Conservation (phyloP, 1,140 invertebrate species). For the Panulirus ornatus region DNA sequence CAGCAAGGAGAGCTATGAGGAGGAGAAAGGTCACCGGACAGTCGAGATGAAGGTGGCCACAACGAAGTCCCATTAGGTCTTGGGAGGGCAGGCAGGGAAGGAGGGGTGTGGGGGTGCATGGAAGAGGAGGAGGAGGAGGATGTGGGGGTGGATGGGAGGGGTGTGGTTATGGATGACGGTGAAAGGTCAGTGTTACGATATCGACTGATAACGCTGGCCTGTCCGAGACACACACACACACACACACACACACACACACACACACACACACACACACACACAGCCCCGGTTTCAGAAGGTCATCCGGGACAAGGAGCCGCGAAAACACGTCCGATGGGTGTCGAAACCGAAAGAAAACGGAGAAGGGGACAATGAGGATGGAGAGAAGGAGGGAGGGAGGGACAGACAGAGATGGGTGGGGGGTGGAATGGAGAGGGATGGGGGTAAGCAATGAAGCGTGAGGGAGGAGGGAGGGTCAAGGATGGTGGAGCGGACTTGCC, state of each 20-base stretch:
- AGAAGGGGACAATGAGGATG: not conserved
- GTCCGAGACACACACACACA: too few species aligned
- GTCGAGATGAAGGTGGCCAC: not conserved
- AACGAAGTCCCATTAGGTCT: not conserved
- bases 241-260: too few species aligned
- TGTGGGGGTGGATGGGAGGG: not conserved
- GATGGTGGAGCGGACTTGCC: not conserved
- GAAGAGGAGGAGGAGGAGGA: not conserved
- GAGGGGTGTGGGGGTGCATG: not conserved
- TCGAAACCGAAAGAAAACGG: not conserved
- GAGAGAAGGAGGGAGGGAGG: not conserved
- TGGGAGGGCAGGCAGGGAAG: not conserved
- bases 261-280: too few species aligned
- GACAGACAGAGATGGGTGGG: not conserved
- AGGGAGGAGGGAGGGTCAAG: constrained; percentile 2
- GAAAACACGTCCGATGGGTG: constrained; percentile 7
- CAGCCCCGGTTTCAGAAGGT: not conserved
- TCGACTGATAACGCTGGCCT: too few species aligned
- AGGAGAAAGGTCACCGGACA: not conserved
- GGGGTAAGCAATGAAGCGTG: too few species aligned
- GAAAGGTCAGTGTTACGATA: constrained; percentile 11
- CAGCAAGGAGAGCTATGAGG: not conserved
- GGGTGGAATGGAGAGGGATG: not conserved
- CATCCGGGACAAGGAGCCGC: constrained; percentile 6
- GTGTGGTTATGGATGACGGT: constrained; percentile 27